phyloP scores from a whole-genome alignment of 2,797 vertebrate species.

The Gallinago stenura region DNA sequence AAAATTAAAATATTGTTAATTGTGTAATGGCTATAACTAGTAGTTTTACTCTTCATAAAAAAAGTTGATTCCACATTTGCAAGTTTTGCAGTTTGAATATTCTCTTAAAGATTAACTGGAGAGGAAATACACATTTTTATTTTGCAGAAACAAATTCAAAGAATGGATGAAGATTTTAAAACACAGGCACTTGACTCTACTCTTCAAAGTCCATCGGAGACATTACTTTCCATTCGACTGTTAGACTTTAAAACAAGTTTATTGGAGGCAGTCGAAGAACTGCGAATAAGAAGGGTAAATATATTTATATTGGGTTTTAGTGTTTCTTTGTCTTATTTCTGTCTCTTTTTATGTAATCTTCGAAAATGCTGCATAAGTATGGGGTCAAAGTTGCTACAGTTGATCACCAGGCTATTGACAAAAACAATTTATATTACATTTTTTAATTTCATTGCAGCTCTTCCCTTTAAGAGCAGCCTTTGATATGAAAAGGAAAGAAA shows the following conservation, averaged over 20 bases:
- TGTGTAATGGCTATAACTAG: neutral
- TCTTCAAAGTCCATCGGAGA: conserved; percentile 79
- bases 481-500: neutral
- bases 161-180: conserved; percentile 72
- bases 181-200: conserved; percentile 52
- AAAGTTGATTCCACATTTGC: neutral
- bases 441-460: neutral
- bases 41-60: neutral
- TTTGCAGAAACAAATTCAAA: conserved; percentile 69
- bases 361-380: neutral
- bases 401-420: neutral
- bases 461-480: neutral
- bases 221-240: conserved; percentile 85
- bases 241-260: conserved; percentile 91
- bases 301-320: neutral
- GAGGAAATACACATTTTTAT: neutral
- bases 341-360: neutral
- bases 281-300: conserved; percentile 90
- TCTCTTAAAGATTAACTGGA: neutral
- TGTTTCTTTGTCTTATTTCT: neutral
- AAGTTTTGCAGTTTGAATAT: neutral
- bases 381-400: neutral
- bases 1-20: neutral
- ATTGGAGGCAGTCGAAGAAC: conserved; percentile 90
- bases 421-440: neutral